phyloP scores from a whole-genome alignment of 2,888 invertebrate genomes.

The Vanessa cardui region DNA sequence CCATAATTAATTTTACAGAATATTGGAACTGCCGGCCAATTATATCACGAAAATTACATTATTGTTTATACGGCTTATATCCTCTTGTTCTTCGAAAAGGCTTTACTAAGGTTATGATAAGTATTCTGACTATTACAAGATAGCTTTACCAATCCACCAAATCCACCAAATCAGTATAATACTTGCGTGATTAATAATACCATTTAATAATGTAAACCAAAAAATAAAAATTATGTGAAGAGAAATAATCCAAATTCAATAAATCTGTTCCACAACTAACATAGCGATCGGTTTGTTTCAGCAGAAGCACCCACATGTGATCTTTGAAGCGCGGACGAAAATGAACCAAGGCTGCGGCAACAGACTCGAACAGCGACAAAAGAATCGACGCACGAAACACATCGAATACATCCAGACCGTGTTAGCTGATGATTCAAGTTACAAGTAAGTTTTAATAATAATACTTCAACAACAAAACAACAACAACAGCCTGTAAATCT shows the following conservation, averaged over 20 bases:
- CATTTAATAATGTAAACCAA: too few relatives aligned
- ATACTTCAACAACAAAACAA: not conserved
- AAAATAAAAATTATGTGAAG: not conserved
- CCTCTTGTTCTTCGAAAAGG: too few relatives aligned
- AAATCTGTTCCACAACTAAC: conserved; percentile 33
- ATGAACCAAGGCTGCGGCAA: conserved; percentile 96
- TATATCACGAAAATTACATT: too few relatives aligned
- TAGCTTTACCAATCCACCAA: too few relatives aligned
- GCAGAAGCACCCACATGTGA: conserved; percentile 99
- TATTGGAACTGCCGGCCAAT: too few relatives aligned
- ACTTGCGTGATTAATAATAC: too few relatives aligned
- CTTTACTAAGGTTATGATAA: too few relatives aligned
- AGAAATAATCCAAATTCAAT: not conserved
- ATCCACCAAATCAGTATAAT: too few relatives aligned
- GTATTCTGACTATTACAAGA: too few relatives aligned
- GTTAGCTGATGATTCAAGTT: conserved; percentile 64
- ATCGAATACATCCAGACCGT: conserved; percentile 70
- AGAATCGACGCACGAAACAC: conserved; percentile 86
- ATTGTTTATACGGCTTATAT: too few relatives aligned
- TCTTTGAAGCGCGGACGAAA: conserved; percentile 96
- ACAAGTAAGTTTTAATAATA: conserved; percentile 57
- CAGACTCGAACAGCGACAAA: conserved; percentile 85
- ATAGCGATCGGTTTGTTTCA: conserved; percentile 84
- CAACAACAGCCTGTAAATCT: not conserved
- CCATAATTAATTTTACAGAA: too few relatives aligned